Conservation (phyloP, 2,113 vertebrate genomes). For the Cavia aperea region DNA sequence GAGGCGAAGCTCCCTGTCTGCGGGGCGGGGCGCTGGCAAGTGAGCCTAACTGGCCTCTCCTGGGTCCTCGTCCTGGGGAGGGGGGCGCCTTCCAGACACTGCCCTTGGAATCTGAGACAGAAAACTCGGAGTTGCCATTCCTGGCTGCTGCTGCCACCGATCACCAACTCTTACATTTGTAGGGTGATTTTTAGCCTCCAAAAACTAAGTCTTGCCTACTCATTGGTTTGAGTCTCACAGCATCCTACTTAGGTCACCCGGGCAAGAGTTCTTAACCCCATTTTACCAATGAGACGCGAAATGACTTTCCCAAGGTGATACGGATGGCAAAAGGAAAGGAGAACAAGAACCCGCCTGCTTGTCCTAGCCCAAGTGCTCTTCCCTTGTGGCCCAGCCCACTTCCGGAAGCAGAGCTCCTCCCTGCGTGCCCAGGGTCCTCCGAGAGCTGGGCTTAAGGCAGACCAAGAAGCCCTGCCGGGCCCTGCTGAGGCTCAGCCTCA, state of each 20-base stretch:
- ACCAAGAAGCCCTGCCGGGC: background rate
- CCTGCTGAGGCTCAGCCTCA: background rate
- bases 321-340: background rate
- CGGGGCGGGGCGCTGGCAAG: background rate
- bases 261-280: background rate
- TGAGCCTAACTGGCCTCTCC: background rate
- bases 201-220: background rate
- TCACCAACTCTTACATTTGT: background rate
- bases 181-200: background rate
- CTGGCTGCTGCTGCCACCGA: background rate
- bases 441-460: background rate
- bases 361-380: background rate
- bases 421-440: background rate
- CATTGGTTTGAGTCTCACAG: background rate
- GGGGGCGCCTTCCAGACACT: background rate
- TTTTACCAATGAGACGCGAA: conserved; percentile 3
- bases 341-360: background rate
- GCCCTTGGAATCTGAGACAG: conserved; percentile 13
- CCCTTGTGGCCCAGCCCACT: background rate
- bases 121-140: background rate
- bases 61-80: background rate
- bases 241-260: background rate
- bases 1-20: background rate
- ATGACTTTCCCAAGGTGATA: conserved; percentile 19
- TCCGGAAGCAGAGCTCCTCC: background rate